Conservation (phyloP, 2,888 invertebrate genomes). For the Cheilosia soror region DNA sequence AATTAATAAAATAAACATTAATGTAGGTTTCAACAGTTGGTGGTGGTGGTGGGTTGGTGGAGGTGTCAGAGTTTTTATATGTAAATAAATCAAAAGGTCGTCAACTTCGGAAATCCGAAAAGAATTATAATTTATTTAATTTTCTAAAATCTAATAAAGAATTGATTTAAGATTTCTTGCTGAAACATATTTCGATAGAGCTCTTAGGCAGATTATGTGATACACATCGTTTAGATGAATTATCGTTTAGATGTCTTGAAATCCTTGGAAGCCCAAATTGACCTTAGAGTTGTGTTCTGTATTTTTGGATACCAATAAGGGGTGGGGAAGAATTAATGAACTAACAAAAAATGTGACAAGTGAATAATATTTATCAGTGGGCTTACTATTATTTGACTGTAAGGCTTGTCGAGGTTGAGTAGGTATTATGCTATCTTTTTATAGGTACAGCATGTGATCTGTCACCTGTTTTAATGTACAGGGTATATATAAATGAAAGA, state of each 20-base stretch:
- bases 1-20: conserved; percentile 12
- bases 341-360: background rate
- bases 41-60: conserved; percentile 8
- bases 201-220: background rate
- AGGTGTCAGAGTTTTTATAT: background rate
- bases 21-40: background rate
- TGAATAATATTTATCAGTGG: background rate
- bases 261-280: background rate
- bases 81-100: conserved; percentile 46
- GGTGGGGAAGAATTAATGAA: conserved; percentile 26
- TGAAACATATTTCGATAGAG: background rate
- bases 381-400: background rate
- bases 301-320: background rate
- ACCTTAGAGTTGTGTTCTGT: conserved; percentile 2
- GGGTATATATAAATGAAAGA: too few species aligned
- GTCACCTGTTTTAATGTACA: too few species aligned
- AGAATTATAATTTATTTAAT: conserved; percentile 15
- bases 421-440: background rate
- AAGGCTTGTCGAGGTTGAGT: background rate
- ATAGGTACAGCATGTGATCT: too few species aligned
- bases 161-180: background rate
- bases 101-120: conserved; percentile 11
- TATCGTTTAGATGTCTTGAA: background rate
- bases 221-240: background rate
- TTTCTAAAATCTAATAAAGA: background rate